Evolutionary conservation across 30 jellyfish, hydroid and myxozoan species (phyloP).

Genomic region (Hydractinia symbiolongicarpus): DNA sequence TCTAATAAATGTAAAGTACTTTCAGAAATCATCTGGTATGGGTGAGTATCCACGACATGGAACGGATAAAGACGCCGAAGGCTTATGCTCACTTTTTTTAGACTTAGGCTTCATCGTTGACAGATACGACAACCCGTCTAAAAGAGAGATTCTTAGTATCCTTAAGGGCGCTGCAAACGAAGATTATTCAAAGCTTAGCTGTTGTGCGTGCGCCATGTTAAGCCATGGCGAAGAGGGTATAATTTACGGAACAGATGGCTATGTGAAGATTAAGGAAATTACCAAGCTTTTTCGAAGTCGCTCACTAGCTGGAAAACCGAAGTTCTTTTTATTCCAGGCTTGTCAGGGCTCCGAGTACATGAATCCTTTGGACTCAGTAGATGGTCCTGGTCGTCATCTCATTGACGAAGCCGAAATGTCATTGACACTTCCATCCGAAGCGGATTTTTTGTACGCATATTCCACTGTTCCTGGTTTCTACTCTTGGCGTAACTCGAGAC

Average conservation of each 20-base stretch:
- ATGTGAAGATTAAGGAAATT: slow-evolving; percentile 28
- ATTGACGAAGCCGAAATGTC: slow-evolving; percentile 24
- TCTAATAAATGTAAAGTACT: slow-evolving; percentile 21
- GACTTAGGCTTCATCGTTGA: slow-evolving; percentile 35
- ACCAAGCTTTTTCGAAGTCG: slow-evolving; percentile 34
- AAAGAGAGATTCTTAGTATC: slow-evolving; percentile 21
- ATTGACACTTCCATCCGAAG: slow-evolving; percentile 48
- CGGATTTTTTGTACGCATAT: slow-evolving; percentile 47
- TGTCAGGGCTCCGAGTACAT: slow-evolving; percentile 50
- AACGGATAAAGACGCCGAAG: slow-evolving; percentile 32
- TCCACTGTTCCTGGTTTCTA: slow-evolving; percentile 53
- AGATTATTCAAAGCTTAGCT: slow-evolving; percentile 30
- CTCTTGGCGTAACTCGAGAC: slow-evolving; percentile 50
- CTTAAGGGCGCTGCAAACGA: slow-evolving; percentile 29
- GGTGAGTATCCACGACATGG: slow-evolving; percentile 45
- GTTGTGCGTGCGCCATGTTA: slow-evolving; percentile 48
- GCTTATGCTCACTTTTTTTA: slow-evolving; percentile 17
- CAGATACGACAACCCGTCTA: slow-evolving; percentile 29
- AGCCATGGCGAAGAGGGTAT: slow-evolving; percentile 49
- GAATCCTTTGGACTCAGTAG: slow-evolving; percentile 51
- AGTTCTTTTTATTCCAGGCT: slow-evolving; percentile 34
- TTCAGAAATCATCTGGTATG: slow-evolving; percentile 28
- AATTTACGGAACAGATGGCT: slow-evolving; percentile 35
- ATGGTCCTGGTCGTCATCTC: slow-evolving; percentile 39
- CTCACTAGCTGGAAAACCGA: slow-evolving; percentile 37